phyloP scores from a whole-genome alignment of 2,888 invertebrate genomes.

The Nomada flava region DNA sequence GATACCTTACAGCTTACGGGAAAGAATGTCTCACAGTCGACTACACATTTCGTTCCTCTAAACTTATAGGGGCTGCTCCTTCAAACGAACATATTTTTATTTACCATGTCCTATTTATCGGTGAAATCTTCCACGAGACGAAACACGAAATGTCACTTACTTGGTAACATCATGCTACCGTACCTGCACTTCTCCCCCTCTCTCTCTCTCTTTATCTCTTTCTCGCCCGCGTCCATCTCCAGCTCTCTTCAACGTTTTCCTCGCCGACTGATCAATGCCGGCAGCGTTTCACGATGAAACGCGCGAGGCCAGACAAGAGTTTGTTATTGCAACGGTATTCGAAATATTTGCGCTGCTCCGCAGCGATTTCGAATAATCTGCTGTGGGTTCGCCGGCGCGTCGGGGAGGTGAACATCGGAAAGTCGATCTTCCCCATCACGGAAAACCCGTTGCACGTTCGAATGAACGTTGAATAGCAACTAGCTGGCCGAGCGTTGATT shows the following conservation, averaged over 20 bases:
- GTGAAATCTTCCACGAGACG: slow-evolving; percentile 73
- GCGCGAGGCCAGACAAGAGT: slow-evolving; percentile 34
- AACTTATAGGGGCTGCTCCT: slow-evolving; percentile 59
- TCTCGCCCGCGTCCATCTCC: too few species aligned
- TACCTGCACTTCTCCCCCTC: slow-evolving; percentile 14
- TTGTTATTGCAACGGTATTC: slow-evolving; percentile 48
- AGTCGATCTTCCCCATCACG: slow-evolving; percentile 27
- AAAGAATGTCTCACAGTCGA: not conserved
- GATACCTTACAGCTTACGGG: slow-evolving; percentile 16
- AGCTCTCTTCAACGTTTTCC: slow-evolving; percentile 7
- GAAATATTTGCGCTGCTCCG: slow-evolving; percentile 25
- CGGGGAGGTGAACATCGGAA: slow-evolving; percentile 27
- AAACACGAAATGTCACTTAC: slow-evolving; percentile 76
- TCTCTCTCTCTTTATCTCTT: not conserved
- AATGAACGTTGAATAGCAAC: slow-evolving; percentile 40
- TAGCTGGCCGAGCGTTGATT: slow-evolving; percentile 47
- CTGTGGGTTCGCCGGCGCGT: not conserved
- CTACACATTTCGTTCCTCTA: slow-evolving; percentile 30
- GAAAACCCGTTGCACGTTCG: slow-evolving; percentile 6
- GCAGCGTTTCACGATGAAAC: slow-evolving; percentile 38
- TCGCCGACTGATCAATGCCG: slow-evolving; percentile 56
- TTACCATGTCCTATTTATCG: slow-evolving; percentile 64
- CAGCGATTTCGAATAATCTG: slow-evolving; percentile 15
- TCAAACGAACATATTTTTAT: slow-evolving; percentile 74
- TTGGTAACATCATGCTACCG: slow-evolving; percentile 59